Conservation (phyloP, 2,113 vertebrate species). For the Rhea americana region DNA sequence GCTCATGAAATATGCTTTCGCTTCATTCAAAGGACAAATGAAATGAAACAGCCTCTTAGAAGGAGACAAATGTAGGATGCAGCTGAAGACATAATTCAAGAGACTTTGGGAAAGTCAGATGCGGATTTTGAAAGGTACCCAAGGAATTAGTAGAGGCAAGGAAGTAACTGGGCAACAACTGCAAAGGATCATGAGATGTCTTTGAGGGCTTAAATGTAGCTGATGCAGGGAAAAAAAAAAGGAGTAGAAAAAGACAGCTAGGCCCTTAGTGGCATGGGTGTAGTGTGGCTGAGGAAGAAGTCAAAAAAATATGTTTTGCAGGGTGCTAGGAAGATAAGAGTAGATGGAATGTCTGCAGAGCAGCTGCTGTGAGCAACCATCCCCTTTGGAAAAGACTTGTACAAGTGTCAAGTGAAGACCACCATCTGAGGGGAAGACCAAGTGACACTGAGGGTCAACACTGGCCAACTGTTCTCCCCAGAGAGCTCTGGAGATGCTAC, state of each 20-base stretch:
- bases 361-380: background rate
- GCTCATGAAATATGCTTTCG: constrained; percentile 41
- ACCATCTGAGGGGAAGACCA: background rate
- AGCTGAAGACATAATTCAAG: constrained; percentile 7
- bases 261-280: background rate
- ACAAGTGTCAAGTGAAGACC: no score
- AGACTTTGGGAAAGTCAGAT: background rate
- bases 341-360: background rate
- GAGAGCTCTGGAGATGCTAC: background rate
- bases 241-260: background rate
- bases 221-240: background rate
- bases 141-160: constrained; percentile 21
- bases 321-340: background rate
- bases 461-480: background rate
- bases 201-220: background rate
- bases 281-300: background rate
- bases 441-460: background rate
- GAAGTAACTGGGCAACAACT: background rate
- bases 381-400: background rate
- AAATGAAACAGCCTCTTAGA: constrained; percentile 44
- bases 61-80: constrained; percentile 28
- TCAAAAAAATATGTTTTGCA: background rate
- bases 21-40: constrained; percentile 53
- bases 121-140: background rate
- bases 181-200: background rate